Percentiles rank a stretch among this genome's conserved stretches.
Conservation (phyloP, 2,113 vertebrate genomes). For the Ondatra zibethicus region DNA sequence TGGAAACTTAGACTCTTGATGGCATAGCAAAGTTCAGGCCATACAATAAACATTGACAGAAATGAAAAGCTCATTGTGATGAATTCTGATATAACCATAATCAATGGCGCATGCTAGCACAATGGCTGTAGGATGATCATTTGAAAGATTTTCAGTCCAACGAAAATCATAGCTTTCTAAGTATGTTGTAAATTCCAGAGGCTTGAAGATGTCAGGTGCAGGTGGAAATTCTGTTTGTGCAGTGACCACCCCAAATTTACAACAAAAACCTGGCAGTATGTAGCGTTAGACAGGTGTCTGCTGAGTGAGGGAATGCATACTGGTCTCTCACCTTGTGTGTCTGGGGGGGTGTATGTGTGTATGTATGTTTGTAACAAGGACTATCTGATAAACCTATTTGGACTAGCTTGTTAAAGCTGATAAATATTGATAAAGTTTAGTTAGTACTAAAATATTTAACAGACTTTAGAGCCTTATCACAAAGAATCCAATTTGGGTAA, state of each 20-base stretch:
- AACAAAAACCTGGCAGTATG: not conserved
- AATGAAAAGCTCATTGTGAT: not conserved
- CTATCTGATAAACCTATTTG: slow-evolving; percentile 45
- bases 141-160: not conserved
- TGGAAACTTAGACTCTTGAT: not conserved
- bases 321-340: not conserved
- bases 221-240: not conserved
- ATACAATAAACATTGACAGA: not conserved
- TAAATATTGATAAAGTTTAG: slow-evolving; percentile 32
- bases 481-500: not conserved
- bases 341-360: not conserved
- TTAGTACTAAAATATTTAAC: slow-evolving; percentile 53
- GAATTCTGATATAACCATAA: not conserved
- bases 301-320: not conserved
- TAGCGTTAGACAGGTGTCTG: not conserved
- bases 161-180: not conserved
- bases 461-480: slow-evolving; percentile 36
- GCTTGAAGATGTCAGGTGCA: not conserved
- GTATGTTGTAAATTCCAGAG: not conserved
- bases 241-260: not conserved
- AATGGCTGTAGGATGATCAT: not conserved
- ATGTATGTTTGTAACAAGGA: not conserved
- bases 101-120: not conserved
- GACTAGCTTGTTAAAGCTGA: not conserved
- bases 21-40: not conserved